Conservation (phyloP, 2,797 vertebrate genomes). For the Platalea minor region DNA sequence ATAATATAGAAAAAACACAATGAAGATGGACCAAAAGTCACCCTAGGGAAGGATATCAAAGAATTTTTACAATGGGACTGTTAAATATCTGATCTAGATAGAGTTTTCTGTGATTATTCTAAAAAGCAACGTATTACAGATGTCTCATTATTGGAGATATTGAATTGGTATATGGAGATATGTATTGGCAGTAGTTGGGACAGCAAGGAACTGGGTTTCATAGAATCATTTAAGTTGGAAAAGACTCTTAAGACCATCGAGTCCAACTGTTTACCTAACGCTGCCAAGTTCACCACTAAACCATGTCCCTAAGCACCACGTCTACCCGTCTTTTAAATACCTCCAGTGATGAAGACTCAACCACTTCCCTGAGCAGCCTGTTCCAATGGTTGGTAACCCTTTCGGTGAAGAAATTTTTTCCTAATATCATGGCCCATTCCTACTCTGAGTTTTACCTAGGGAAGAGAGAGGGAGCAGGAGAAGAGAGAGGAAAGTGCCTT, state of each 20-base stretch:
- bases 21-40: neutral
- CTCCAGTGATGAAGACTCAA: neutral
- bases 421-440: neutral
- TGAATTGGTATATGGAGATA: neutral
- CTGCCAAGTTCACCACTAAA: neutral
- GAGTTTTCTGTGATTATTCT: neutral
- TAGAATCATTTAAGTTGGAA: neutral
- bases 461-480: neutral
- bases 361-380: neutral
- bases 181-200: neutral
- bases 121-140: neutral
- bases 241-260: neutral
- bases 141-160: neutral
- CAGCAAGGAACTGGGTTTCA: neutral
- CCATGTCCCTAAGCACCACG: rapidly evolving
- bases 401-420: neutral
- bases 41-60: neutral
- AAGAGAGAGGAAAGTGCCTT: neutral
- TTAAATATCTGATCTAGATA: neutral
- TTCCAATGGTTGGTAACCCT: neutral
- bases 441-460: neutral
- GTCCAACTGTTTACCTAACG: neutral
- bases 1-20: neutral
- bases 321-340: neutral
- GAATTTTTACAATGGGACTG: neutral